Conservation (phyloP, 2,888 invertebrate genomes). For the Ophion ventricosus region DNA sequence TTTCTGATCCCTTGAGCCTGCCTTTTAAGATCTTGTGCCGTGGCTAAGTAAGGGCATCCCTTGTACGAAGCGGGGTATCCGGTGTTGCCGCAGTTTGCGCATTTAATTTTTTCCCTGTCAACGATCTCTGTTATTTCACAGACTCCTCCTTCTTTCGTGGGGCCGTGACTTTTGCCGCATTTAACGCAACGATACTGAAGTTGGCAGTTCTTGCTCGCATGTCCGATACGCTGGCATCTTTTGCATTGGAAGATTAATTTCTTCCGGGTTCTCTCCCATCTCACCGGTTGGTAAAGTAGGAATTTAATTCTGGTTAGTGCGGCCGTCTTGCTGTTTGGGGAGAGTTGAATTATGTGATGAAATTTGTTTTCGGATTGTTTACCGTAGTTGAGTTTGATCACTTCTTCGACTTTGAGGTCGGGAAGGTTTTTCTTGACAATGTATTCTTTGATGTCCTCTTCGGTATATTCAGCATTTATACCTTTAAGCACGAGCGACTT, state of each 20-base stretch:
- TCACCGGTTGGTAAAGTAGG: constrained; percentile 30
- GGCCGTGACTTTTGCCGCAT: constrained; percentile 42
- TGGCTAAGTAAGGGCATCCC: constrained; percentile 50
- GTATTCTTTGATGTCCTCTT: background rate
- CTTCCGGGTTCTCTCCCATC: constrained; percentile 45
- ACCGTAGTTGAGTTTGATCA: background rate
- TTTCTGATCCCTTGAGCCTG: constrained; percentile 3
- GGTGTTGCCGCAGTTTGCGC: constrained; percentile 36
- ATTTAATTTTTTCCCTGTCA: constrained; percentile 22
- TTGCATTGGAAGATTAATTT: constrained; percentile 44
- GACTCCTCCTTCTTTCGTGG: constrained; percentile 4
- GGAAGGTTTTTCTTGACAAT: background rate
- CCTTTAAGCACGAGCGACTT: constrained; percentile 48
- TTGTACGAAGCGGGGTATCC: constrained; percentile 60
- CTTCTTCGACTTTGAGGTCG: constrained; percentile 10
- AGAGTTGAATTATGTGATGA: background rate
- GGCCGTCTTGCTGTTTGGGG: background rate
- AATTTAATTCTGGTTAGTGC: constrained; percentile 11
- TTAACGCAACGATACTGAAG: constrained; percentile 49
- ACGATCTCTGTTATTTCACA: background rate
- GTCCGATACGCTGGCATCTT: constrained; percentile 60
- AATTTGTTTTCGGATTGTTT: background rate
- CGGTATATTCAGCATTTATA: constrained; percentile 11
- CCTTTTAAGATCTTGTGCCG: too few species aligned
- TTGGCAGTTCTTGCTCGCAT: constrained; percentile 44